These are phyloP conservation scores for Apostichopus parvimensis DNA, from an alignment of 35 echinoderm and acorn worm species.

Conservation along the genomic window DNA sequence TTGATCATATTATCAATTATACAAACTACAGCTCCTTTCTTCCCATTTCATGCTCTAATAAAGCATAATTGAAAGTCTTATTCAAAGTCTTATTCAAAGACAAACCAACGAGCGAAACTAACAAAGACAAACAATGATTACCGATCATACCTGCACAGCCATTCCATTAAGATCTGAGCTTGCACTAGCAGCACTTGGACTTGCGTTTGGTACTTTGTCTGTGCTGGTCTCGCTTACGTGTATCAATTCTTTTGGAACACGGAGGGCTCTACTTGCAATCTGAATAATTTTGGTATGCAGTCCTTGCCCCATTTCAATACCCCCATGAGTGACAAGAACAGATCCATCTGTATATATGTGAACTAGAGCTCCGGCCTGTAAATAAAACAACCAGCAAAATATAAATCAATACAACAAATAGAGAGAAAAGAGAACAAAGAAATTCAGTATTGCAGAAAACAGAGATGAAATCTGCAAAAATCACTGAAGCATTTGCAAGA, in stretches of 20 bases:
- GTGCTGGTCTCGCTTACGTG: conserved; percentile 72
- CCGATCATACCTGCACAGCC: conserved; percentile 62
- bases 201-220: conserved; percentile 70
- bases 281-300: conserved; percentile 89
- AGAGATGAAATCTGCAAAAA: too few species aligned
- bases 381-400: background rate
- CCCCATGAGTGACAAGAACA: conserved; percentile 80
- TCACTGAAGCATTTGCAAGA: too few species aligned
- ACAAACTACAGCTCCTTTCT: too few species aligned
- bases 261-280: conserved; percentile 57
- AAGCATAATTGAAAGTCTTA: too few species aligned
- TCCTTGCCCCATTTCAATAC: conserved; percentile 89
- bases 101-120: too few species aligned
- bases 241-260: conserved; percentile 63
- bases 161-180: conserved; percentile 77
- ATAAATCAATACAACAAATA: background rate
- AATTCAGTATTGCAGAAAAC: too few species aligned
- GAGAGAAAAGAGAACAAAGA: background rate
- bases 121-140: too few species aligned
- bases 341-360: conserved; percentile 86
- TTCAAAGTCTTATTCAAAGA: too few species aligned
- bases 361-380: conserved; percentile 78
- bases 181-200: conserved; percentile 60
- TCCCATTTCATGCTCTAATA: too few species aligned
- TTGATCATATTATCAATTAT: too few species aligned